These are phyloP conservation scores for Aspidiotus rigidus DNA, from an alignment of 2,888 invertebrate species.

Conservation along the genomic window DNA sequence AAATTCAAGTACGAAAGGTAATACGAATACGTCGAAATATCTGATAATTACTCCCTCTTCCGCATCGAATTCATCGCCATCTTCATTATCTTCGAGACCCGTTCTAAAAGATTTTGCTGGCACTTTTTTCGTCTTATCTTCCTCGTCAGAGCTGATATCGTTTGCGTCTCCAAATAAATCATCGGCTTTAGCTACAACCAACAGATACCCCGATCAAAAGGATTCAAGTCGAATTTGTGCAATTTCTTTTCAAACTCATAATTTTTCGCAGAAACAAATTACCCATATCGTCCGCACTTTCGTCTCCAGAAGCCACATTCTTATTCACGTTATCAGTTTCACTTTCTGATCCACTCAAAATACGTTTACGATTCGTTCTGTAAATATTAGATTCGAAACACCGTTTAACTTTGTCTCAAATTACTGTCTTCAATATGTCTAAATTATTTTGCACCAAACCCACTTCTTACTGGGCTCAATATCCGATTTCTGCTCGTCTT, in stretches of 20 bases:
- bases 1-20: neutral
- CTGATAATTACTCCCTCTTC: neutral
- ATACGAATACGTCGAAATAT: neutral
- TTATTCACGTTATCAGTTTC: constrained; percentile 33
- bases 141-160: constrained; percentile 79
- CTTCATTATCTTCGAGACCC: constrained; percentile 50
- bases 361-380: constrained; percentile 12
- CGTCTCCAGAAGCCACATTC: constrained; percentile 30
- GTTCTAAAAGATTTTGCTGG: constrained; percentile 59
- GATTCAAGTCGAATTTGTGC: neutral
- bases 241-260: neutral
- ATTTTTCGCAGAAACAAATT: neutral
- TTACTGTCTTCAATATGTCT: neutral
- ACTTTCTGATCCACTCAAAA: constrained; percentile 24
- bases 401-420: neutral
- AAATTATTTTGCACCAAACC: too few species aligned
- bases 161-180: constrained; percentile 89
- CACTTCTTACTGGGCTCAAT: neutral
- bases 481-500: constrained; percentile 12
- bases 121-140: constrained; percentile 35
- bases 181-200: constrained; percentile 50
- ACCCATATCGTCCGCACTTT: constrained; percentile 23
- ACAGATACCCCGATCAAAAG: neutral
- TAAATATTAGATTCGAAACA: neutral
- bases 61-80: constrained; percentile 27